Conservation (phyloP, 2,888 invertebrate species). For the Drosophila heteroneura region DNA sequence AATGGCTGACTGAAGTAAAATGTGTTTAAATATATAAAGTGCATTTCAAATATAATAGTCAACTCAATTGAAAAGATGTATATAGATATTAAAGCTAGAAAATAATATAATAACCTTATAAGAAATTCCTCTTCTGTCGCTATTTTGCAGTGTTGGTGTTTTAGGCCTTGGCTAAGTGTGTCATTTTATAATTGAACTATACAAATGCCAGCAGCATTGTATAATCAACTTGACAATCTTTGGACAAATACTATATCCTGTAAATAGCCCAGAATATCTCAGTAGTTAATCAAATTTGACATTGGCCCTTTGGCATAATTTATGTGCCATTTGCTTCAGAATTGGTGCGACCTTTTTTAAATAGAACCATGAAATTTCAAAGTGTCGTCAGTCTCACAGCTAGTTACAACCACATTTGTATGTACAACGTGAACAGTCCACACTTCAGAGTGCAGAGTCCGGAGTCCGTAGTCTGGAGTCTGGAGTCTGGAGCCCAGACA, state of each 20-base stretch:
- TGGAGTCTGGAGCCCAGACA: constrained; percentile 5
- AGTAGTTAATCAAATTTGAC: constrained; percentile 40
- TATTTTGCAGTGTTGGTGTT: not conserved
- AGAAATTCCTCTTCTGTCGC: not conserved
- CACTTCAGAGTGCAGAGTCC: not conserved
- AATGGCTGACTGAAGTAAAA: not conserved
- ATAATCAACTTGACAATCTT: constrained; percentile 13
- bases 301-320: constrained; percentile 64
- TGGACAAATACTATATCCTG: constrained; percentile 11
- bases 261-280: constrained; percentile 16
- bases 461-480: not conserved
- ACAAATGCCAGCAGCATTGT: constrained; percentile 6
- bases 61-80: not conserved
- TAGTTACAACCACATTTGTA: constrained; percentile 36
- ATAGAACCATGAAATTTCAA: constrained; percentile 66
- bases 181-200: not conserved
- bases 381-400: constrained; percentile 55
- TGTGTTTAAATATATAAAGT: not conserved
- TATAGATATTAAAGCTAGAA: not conserved
- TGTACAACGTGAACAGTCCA: constrained; percentile 30
- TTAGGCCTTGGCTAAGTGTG: not conserved
- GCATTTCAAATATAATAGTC: not conserved
- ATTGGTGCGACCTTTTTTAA: constrained; percentile 49
- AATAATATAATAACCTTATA: not conserved
- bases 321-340: constrained; percentile 46